Conservation (phyloP, 2,113 vertebrate genomes). For the Bubo blakistoni region DNA sequence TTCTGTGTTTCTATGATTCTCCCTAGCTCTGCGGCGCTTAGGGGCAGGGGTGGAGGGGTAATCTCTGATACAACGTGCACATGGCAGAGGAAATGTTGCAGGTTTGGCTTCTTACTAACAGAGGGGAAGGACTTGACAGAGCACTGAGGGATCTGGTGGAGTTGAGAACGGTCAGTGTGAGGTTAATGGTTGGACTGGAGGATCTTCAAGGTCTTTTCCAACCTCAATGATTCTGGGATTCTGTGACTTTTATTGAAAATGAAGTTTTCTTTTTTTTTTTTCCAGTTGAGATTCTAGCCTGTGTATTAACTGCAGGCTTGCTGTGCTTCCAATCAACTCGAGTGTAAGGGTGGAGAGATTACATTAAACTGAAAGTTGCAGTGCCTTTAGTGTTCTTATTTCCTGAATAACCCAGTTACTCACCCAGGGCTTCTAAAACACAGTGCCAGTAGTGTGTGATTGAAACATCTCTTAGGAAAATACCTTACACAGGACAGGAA, state of each 20-base stretch:
- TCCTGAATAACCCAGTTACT: background rate
- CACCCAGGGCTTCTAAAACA: background rate
- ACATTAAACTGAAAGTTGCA: accelerated
- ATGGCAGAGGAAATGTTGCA: background rate
- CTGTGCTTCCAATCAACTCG: background rate
- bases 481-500: background rate
- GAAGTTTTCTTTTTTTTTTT: background rate
- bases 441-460: background rate
- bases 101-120: background rate
- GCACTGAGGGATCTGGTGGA: no score
- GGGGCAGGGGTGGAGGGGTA: background rate
- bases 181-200: no score
- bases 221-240: no score
- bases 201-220: no score
- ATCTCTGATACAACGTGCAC: accelerated
- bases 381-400: background rate
- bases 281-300: background rate
- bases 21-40: background rate
- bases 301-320: background rate
- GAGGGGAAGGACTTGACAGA: background rate
- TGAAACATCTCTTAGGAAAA: background rate
- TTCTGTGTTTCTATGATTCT: background rate
- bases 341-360: accelerated
- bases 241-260: background rate
- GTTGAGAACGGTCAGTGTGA: no score